Evolutionary conservation across 2,113 vertebrate genomes (phyloP).

Genomic region (Brachirus orientalis): DNA sequence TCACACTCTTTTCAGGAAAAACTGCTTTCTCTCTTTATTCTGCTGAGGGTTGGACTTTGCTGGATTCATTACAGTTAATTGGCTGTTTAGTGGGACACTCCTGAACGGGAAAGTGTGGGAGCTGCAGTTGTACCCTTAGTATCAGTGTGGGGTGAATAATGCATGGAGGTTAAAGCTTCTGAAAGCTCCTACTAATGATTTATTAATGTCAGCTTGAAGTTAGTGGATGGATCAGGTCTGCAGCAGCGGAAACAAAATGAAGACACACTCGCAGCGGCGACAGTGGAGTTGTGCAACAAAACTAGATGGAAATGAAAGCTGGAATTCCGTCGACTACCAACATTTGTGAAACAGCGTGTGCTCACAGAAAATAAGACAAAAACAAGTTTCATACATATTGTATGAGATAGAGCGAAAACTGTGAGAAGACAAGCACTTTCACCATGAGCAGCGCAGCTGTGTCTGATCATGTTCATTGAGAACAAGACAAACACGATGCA

Average conservation of each 20-base stretch:
- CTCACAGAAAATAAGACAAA: neutral
- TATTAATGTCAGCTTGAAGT: slow-evolving; percentile 63
- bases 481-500: too few species aligned
- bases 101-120: slow-evolving; percentile 46
- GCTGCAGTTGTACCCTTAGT: slow-evolving; percentile 52
- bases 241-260: slow-evolving; percentile 28
- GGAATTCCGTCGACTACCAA: slow-evolving; percentile 1
- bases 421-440: neutral
- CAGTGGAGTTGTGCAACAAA: slow-evolving; percentile 7
- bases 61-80: slow-evolving; percentile 62
- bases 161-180: slow-evolving; percentile 66
- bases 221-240: slow-evolving; percentile 43
- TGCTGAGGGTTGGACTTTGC: slow-evolving; percentile 44
- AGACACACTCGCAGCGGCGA: slow-evolving; percentile 36
- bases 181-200: slow-evolving; percentile 58
- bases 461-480: too few species aligned
- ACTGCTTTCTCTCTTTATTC: slow-evolving; percentile 22
- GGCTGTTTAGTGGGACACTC: slow-evolving; percentile 66
- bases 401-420: slow-evolving; percentile 2
- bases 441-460: neutral
- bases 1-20: slow-evolving; percentile 28
- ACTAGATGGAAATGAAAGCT: slow-evolving; percentile 36
- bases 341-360: slow-evolving; percentile 22
- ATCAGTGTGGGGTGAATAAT: slow-evolving; percentile 57
- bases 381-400: slow-evolving; percentile 24